A percentile compares a stretch with the other conserved stretches of the same genome.
phyloP scores from a whole-genome alignment of 2,113 vertebrate species.

The Oncorhynchus masou region DNA sequence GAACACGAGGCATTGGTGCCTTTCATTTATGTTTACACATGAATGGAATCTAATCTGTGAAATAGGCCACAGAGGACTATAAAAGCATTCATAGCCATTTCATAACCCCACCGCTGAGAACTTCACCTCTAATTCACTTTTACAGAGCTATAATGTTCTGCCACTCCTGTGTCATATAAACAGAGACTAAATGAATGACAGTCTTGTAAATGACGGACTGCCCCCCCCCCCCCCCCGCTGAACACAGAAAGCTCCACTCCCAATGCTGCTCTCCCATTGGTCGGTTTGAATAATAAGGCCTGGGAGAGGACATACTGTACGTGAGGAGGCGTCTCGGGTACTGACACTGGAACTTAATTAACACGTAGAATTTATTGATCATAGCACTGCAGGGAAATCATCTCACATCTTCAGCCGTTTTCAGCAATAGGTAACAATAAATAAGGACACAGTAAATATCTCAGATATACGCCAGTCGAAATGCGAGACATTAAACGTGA shows the following conservation, averaged over 20 bases:
- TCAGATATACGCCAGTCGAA: constrained; percentile 32
- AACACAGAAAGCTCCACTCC: not conserved
- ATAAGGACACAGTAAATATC: constrained; percentile 52
- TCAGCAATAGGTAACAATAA: constrained; percentile 38
- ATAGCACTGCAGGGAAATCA: constrained; percentile 64
- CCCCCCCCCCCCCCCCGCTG: not conserved
- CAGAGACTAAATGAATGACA: constrained; percentile 46
- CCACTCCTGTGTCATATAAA: constrained; percentile 52
- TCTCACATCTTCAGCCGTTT: constrained; percentile 58
- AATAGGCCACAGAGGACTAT: constrained; percentile 39
- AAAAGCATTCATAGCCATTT: constrained; percentile 51
- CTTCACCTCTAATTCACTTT: constrained; percentile 49
- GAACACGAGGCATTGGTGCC: not conserved
- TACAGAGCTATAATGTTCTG: constrained; percentile 44
- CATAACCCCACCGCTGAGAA: constrained; percentile 43
- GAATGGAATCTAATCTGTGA: constrained; percentile 58
- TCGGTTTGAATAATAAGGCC: constrained; percentile 34
- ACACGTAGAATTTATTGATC: constrained; percentile 75
- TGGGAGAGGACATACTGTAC: constrained; percentile 22
- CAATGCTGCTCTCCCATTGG: constrained; percentile 3
- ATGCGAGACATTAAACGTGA: constrained; percentile 43
- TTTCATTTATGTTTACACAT: constrained; percentile 48
- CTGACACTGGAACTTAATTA: constrained; percentile 71
- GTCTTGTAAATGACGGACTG: constrained; percentile 52
- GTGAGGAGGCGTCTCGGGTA: constrained; percentile 50